phyloP scores from a whole-genome alignment of 2,888 invertebrate species.

The Diaperis boleti region DNA sequence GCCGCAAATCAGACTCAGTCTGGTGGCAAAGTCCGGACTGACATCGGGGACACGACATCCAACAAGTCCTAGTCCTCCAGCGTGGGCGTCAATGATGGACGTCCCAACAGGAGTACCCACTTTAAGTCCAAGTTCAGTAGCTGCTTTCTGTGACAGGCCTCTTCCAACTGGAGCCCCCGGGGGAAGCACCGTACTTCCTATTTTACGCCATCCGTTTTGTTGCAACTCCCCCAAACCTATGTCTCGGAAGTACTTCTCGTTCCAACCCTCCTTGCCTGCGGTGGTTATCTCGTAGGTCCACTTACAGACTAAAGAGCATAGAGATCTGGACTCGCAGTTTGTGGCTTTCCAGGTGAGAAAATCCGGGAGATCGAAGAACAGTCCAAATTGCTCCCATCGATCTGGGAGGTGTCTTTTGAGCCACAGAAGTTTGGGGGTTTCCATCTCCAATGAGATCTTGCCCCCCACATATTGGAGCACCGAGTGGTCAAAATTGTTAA shows the following conservation, averaged over 20 bases:
- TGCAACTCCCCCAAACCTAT: conserved; percentile 83
- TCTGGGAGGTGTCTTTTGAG: conserved; percentile 77
- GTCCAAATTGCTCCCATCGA: conserved; percentile 78
- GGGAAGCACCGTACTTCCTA: conserved; percentile 76
- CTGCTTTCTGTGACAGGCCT: conserved; percentile 74
- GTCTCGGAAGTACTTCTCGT: conserved; percentile 75
- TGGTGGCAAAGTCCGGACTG: conserved; percentile 65
- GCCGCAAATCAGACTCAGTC: conserved; percentile 85
- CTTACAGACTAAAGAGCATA: conserved; percentile 94
- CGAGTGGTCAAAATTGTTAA: conserved; percentile 81
- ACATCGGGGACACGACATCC: conserved; percentile 72
- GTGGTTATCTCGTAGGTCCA: conserved; percentile 87
- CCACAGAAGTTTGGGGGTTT: conserved; percentile 95
- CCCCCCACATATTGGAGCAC: conserved; percentile 91
- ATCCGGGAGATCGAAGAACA: conserved; percentile 93
- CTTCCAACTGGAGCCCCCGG: conserved; percentile 80
- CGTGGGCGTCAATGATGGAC: conserved; percentile 95
- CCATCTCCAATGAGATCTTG: conserved; percentile 95
- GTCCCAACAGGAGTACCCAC: conserved; percentile 85
- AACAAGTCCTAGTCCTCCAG: conserved; percentile 90
- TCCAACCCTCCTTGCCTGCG: conserved; percentile 76
- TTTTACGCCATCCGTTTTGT: conserved; percentile 75
- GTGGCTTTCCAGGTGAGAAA: conserved; percentile 95
- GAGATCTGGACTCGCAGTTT: conserved; percentile 79
- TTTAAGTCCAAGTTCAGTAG: conserved; percentile 76